A percentile compares a stretch with the other conserved stretches of the same genome.
Conservation (phyloP, 1,140 invertebrate genomes). For the Harpegnathos saltator region DNA sequence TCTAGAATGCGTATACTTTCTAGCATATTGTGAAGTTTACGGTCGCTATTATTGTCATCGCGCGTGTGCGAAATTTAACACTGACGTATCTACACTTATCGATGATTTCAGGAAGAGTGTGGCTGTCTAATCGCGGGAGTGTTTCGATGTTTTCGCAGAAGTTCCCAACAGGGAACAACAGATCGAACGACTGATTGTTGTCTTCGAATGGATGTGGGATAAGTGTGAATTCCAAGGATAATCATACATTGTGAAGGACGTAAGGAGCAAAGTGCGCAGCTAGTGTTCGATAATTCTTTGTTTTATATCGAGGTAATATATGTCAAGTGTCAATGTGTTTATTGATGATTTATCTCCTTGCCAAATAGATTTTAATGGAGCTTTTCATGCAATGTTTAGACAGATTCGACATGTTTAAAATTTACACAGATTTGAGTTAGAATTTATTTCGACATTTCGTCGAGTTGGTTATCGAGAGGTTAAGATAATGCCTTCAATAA, state of each 20-base stretch:
- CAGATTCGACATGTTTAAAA: too few species aligned
- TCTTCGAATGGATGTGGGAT: background rate
- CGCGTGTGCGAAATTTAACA: too few species aligned
- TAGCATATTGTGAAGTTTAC: too few species aligned
- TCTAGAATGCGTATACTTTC: too few species aligned
- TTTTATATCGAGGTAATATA: constrained; percentile 49
- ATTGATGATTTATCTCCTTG: background rate
- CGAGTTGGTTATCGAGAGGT: constrained; percentile 17
- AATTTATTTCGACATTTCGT: background rate
- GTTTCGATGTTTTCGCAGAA: constrained; percentile 32
- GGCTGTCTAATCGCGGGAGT: background rate
- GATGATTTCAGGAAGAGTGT: constrained; percentile 11
- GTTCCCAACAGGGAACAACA: constrained; percentile 8
- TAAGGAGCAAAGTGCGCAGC: constrained; percentile 22
- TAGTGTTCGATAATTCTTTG: background rate
- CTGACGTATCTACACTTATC: background rate
- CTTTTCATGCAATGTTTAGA: background rate
- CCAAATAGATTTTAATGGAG: background rate
- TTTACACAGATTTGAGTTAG: too few species aligned
- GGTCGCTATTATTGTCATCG: too few species aligned
- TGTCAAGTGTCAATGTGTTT: background rate
- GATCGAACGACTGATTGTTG: constrained; percentile 15
- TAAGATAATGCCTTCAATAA: constrained; percentile 21
- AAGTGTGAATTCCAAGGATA: background rate
- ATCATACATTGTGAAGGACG: background rate